A percentile compares a stretch with the other conserved stretches of the same genome.
phyloP scores from a whole-genome alignment of 2,113 vertebrate genomes.

The Menura novaehollandiae region DNA sequence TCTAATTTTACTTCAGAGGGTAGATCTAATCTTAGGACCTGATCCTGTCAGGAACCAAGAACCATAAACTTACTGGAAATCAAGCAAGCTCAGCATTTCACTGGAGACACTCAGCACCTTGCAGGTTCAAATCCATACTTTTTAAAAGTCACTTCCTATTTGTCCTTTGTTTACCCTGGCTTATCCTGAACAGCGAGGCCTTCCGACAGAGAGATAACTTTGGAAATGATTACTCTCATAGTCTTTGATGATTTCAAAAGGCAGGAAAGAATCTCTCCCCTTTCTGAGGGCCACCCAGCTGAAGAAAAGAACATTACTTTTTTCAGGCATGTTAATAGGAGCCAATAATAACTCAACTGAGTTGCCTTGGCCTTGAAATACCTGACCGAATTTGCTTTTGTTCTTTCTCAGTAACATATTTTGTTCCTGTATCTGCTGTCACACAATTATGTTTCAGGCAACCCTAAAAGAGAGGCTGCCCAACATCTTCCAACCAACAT shows the following conservation, averaged over 20 bases:
- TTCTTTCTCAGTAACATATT: conserved; percentile 11
- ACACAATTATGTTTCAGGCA: background rate
- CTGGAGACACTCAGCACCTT: conserved; percentile 17
- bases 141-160: conserved; percentile 42
- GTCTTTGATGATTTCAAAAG: conserved; percentile 67
- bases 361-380: conserved; percentile 48
- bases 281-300: conserved; percentile 50
- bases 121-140: conserved; percentile 37
- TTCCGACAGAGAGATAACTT: conserved; percentile 48
- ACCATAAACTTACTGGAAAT: background rate
- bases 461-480: background rate
- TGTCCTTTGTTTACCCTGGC: conserved; percentile 56
- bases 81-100: background rate
- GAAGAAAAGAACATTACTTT: conserved; percentile 28
- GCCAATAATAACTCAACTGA: conserved; percentile 60
- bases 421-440: background rate
- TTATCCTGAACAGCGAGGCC: conserved; percentile 49
- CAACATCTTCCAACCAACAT: background rate
- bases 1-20: background rate
- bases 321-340: conserved; percentile 53
- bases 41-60: background rate
- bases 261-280: conserved; percentile 68
- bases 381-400: conserved; percentile 20
- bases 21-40: background rate
- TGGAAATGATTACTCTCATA: conserved; percentile 56